Conservation (phyloP, 2,797 vertebrate species). For the Spheniscus humboldti region DNA sequence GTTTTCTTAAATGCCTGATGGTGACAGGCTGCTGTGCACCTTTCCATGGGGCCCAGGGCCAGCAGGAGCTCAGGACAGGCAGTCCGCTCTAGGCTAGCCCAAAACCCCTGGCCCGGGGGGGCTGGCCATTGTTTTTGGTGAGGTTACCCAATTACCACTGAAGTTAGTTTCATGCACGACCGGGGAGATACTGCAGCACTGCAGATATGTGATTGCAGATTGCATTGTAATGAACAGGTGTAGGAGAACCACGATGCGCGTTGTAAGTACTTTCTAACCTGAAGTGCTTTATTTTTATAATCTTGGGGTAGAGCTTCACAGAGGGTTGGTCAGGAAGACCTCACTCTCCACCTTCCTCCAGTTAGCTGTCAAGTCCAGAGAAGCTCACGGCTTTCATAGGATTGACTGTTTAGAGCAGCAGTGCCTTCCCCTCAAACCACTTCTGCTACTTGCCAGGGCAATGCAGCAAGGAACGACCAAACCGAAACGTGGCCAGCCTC, state of each 20-base stretch:
- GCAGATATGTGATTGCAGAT: neutral
- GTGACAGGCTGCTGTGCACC: neutral
- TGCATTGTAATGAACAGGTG: neutral
- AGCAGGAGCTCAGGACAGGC: neutral
- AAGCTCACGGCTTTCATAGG: neutral
- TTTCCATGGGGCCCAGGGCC: neutral
- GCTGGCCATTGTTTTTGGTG: neutral
- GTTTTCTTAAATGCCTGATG: neutral
- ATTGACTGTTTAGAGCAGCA: neutral
- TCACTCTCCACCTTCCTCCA: neutral
- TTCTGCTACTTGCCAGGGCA: neutral
- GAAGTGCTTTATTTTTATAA: neutral
- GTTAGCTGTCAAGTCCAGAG: neutral
- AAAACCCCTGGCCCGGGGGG: neutral
- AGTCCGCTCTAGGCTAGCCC: neutral
- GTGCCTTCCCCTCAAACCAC: neutral
- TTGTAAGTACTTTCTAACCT: neutral
- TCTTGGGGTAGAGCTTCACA: neutral
- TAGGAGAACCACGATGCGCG: fast-evolving
- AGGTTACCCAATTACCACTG: neutral
- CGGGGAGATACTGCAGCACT: neutral
- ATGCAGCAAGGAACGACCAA: neutral
- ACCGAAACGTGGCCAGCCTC: neutral
- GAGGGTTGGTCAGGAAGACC: neutral
- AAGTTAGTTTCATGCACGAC: neutral